These are phyloP conservation scores for Chelonia mydas DNA, from an alignment of 2,797 vertebrate genomes.

Conservation along the genomic window DNA sequence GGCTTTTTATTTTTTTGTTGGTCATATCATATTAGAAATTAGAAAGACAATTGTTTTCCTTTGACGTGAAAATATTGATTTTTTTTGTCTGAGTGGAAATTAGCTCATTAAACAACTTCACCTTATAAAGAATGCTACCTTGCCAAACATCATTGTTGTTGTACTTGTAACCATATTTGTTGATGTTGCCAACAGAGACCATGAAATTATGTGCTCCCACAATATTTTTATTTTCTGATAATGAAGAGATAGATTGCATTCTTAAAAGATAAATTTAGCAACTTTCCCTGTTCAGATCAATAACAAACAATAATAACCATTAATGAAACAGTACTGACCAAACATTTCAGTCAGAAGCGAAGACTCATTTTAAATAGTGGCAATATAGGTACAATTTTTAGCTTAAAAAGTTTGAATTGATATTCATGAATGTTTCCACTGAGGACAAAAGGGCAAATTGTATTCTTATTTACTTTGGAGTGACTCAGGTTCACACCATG, in stretches of 20 bases:
- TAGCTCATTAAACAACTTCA: background rate
- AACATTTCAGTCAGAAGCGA: background rate
- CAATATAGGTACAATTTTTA: background rate
- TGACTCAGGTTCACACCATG: background rate
- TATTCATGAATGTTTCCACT: background rate
- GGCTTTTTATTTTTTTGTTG: background rate
- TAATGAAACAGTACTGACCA: background rate
- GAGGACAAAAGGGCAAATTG: background rate
- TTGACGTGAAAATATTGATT: slow-evolving; percentile 7
- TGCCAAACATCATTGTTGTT: slow-evolving; percentile 24
- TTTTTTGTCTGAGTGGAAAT: background rate
- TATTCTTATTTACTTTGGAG: background rate
- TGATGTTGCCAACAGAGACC: background rate
- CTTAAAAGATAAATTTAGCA: background rate
- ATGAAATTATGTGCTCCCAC: background rate
- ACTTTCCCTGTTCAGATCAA: background rate
- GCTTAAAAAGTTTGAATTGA: background rate
- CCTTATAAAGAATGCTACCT: background rate
- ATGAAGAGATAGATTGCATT: background rate
- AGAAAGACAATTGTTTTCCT: background rate
- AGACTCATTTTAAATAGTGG: background rate
- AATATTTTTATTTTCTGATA: background rate
- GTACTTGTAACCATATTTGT: background rate
- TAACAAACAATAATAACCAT: background rate
- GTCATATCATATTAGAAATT: background rate